Evolutionary conservation across 2,113 vertebrate genomes (phyloP), one percentile per base, ranked within the genome.

Genomic region (Ursus arctos): DNA sequence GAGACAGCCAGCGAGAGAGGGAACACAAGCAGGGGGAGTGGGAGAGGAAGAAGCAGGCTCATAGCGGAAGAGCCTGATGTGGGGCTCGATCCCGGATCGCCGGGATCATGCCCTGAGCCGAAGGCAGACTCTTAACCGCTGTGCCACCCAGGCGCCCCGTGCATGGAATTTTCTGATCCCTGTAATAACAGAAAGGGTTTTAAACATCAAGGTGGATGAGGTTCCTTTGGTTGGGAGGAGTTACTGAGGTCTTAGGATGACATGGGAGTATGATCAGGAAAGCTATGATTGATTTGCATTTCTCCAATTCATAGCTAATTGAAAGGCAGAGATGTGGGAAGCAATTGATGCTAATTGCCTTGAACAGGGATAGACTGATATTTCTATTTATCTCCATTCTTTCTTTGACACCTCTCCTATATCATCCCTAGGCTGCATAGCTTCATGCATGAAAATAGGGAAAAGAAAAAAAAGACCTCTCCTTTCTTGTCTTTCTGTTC

Each of bases 361-460:
- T 63, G 15, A 72, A 15, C 57, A 74, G 22, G 55, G 33, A 57
- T 28, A 40, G 55, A 13, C 31, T 43, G 16, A 24, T 31, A 7
- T 57, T 88, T 4, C 8, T 15, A 7, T 55, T 47, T n/a, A n/a
- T 28, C 21, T 47, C 31, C 4, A 43, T 22, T 82, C 26, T 81
- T 47, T 51, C 31, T 65, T 28, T 53, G 31, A 55, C 1, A 59
- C 1, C 21, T 89, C 4, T 22, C 16, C 2, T 21, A 4, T 57
- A 10, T 5, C 16, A 19, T 0, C 0, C 2, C 22, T 12, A 7
- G 13, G 28, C 28, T 40, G n/a, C 7, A 61, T 21, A 76, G 55
- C 16, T 80, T 55, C 22, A 21, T 51, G n/a, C 33, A 6, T 53
- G n/a, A 79, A 7, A 80, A 24, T n/a, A 71, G 4, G 9, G n/a